Evolutionary conservation across 2,888 invertebrate genomes (phyloP).

Genomic region (Trypoxylon attenuatum): DNA sequence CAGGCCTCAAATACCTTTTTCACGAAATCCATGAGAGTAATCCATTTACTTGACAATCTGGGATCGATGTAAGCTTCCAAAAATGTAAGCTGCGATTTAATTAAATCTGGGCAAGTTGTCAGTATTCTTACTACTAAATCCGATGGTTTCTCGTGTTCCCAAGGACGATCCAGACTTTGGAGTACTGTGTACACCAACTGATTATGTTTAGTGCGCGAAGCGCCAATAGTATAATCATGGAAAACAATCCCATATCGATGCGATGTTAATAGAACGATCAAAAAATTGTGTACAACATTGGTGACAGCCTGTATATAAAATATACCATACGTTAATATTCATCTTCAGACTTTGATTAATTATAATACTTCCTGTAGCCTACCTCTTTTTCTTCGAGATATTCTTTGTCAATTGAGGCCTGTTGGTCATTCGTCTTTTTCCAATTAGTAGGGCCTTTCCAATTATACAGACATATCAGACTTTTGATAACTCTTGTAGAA

Average conservation of each 20-base stretch:
- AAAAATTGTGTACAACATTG: conserved; percentile 80
- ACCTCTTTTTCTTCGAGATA: conserved; percentile 73
- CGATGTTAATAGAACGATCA: conserved; percentile 85
- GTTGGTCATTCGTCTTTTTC: conserved; percentile 62
- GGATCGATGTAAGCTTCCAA: conserved; percentile 80
- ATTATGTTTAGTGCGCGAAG: conserved; percentile 79
- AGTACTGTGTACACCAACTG: conserved; percentile 80
- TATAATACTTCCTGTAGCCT: no score
- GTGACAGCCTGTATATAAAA: conserved; percentile 74
- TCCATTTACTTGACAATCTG: conserved; percentile 67
- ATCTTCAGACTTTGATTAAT: background rate
- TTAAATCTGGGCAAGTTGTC: conserved; percentile 83
- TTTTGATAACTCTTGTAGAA: conserved; percentile 80
- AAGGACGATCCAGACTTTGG: conserved; percentile 81
- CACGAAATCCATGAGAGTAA: conserved; percentile 64
- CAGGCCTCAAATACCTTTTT: conserved; percentile 52
- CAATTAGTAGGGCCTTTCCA: conserved; percentile 83
- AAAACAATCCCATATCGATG: conserved; percentile 87
- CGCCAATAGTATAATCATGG: conserved; percentile 80
- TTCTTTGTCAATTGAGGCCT: background rate
- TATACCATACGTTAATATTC: background rate
- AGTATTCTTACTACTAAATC: conserved; percentile 81
- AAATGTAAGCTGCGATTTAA: conserved; percentile 78
- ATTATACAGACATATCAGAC: conserved; percentile 82
- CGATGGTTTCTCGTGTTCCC: conserved; percentile 81